A percentile compares a stretch with the other conserved stretches of the same genome.
These are phyloP conservation scores for Galleria mellonella DNA, from an alignment of 1,140 invertebrate genomes.

Conservation along the genomic window DNA sequence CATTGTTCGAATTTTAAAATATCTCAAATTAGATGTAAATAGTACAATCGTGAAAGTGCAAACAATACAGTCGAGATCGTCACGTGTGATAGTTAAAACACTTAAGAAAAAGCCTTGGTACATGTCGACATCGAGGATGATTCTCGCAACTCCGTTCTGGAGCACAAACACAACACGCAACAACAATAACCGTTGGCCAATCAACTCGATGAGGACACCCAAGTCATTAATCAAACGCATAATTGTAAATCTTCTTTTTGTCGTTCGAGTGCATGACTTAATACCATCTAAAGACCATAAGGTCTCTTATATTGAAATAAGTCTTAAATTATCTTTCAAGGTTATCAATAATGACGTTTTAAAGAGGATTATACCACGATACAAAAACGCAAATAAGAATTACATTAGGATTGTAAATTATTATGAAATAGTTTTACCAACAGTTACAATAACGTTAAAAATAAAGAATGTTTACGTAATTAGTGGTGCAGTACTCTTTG, in stretches of 20 bases:
- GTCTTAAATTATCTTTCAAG: too few species aligned
- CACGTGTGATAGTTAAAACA: slow-evolving; percentile 42
- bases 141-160: slow-evolving; percentile 19
- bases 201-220: slow-evolving; percentile 13
- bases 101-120: slow-evolving; percentile 34
- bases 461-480: too few species aligned
- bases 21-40: too few species aligned
- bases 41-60: slow-evolving; percentile 37
- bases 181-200: slow-evolving; percentile 30
- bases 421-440: too few species aligned
- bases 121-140: slow-evolving; percentile 18
- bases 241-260: slow-evolving; percentile 24
- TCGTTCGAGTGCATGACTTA: slow-evolving; percentile 14
- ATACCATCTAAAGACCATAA: background rate
- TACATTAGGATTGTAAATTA: too few species aligned
- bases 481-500: too few species aligned
- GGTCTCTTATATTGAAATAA: background rate
- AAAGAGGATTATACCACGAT: too few species aligned
- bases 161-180: slow-evolving; percentile 20
- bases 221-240: slow-evolving; percentile 29
- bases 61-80: slow-evolving; percentile 25
- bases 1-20: too few species aligned
- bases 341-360: too few species aligned
- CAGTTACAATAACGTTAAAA: too few species aligned
- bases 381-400: too few species aligned